Percentiles rank a stretch among this genome's conserved stretches.
Conservation (phyloP, 2,797 vertebrate genomes). For the Bradypodion pumilum region DNA sequence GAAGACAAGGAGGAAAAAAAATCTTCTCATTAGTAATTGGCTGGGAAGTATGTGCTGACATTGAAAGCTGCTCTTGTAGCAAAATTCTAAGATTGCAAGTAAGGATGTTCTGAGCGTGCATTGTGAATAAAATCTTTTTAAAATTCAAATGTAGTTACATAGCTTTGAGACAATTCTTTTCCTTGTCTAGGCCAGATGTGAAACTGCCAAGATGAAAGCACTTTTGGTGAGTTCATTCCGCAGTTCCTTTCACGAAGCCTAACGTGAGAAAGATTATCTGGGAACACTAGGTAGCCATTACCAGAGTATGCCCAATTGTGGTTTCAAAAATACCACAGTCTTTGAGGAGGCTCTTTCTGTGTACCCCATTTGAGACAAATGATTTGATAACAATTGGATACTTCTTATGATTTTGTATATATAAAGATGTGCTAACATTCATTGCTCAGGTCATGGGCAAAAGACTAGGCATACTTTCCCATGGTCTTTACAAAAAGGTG, state of each 20-base stretch:
- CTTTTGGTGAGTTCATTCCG: too few relatives aligned
- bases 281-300: too few relatives aligned
- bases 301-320: too few relatives aligned
- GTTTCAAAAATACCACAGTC: too few relatives aligned
- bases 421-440: background rate
- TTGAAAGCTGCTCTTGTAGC: background rate
- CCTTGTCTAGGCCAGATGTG: too few relatives aligned
- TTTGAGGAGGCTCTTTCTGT: too few relatives aligned
- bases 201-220: too few relatives aligned
- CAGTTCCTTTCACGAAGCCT: too few relatives aligned
- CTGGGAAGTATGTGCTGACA: background rate
- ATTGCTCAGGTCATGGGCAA: background rate
- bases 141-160: background rate
- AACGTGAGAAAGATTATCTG: too few relatives aligned
- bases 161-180: background rate
- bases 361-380: too few relatives aligned
- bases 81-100: background rate
- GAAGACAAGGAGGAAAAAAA: background rate
- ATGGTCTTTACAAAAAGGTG: background rate
- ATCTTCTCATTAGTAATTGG: background rate
- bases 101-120: slow-evolving; percentile 4
- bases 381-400: background rate
- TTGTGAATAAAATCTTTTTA: background rate
- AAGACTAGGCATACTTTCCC: background rate
- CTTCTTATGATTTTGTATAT: background rate